A percentile compares a stretch with the other conserved stretches of the same genome.
Evolutionary conservation across 1,140 invertebrate species (phyloP).

Genomic region (Cheumatopsyche charites): DNA sequence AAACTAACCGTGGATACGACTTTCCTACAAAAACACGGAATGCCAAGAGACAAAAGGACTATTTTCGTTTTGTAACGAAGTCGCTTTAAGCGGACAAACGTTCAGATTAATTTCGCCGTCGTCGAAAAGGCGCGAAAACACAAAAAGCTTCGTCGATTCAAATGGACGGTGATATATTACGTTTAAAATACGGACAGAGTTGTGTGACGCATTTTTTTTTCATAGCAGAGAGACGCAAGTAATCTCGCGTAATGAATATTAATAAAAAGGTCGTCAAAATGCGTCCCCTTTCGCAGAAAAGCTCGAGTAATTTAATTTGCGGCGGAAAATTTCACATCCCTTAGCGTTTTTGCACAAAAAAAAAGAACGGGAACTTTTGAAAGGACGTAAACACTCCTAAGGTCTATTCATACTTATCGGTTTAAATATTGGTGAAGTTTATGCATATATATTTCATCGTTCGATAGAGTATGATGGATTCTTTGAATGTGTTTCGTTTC

Average conservation of each 20-base stretch:
- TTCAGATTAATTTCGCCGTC: neutral
- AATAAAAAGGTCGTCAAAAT: neutral
- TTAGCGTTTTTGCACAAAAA: neutral
- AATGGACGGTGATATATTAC: neutral
- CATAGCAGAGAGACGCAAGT: neutral
- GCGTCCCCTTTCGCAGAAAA: neutral
- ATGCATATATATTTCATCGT: too few relatives aligned
- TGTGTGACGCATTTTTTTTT: constrained; percentile 2
- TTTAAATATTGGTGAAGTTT: too few relatives aligned
- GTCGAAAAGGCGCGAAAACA: neutral
- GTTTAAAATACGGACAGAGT: neutral
- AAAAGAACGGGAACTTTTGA: too few relatives aligned
- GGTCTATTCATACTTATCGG: too few relatives aligned
- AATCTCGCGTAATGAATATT: neutral
- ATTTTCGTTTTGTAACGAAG: too few relatives aligned
- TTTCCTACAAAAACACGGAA: too few relatives aligned
- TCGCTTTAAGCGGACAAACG: too few relatives aligned
- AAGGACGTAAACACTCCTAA: too few relatives aligned
- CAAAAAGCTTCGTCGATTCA: neutral
- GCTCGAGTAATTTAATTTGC: neutral
- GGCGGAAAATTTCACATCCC: neutral
- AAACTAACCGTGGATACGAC: too few relatives aligned
- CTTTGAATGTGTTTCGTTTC: too few relatives aligned
- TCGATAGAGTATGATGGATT: too few relatives aligned
- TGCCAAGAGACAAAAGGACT: too few relatives aligned